Conservation (phyloP, 2,888 invertebrate genomes). For the Eubasilissa splendida region DNA sequence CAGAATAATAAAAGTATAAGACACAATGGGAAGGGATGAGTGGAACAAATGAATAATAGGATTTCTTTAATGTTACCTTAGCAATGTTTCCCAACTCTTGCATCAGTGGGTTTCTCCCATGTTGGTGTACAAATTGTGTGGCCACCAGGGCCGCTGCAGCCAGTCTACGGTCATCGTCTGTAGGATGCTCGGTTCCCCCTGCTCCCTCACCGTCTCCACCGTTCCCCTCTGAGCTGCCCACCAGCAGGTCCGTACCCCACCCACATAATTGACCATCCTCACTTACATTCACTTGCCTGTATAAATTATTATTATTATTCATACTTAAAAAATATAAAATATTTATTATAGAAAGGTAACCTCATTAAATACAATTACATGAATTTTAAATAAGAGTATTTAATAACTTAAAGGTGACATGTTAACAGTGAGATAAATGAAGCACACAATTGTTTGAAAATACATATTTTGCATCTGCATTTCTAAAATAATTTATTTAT, state of each 20-base stretch:
- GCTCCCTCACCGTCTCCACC: conserved; percentile 60
- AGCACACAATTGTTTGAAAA: too few relatives aligned
- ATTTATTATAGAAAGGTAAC: neutral
- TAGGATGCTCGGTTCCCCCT: conserved; percentile 62
- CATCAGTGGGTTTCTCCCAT: conserved; percentile 71
- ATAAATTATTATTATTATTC: conserved; percentile 1
- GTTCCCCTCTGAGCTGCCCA: conserved; percentile 65
- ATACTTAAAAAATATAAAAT: neutral
- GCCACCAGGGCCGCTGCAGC: conserved; percentile 77
- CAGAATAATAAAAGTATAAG: too few relatives aligned
- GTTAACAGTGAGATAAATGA: too few relatives aligned
- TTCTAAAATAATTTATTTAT: too few relatives aligned
- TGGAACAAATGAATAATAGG: too few relatives aligned
- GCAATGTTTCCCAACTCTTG: conserved; percentile 59
- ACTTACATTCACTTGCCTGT: conserved; percentile 64
- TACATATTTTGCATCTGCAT: too few relatives aligned
- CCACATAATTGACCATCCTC: conserved; percentile 62
- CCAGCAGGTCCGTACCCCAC: conserved; percentile 65
- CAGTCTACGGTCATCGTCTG: conserved; percentile 75
- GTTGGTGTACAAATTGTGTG: conserved; percentile 75
- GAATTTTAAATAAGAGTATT: neutral
- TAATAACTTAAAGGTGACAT: neutral
- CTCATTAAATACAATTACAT: neutral
- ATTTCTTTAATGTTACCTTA: conserved; percentile 41
- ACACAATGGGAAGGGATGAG: too few relatives aligned